Evolutionary conservation across 2,888 invertebrate species (phyloP), one percentile per base, ranked within the genome.

Genomic region (Mesorhabditis belari): DNA sequence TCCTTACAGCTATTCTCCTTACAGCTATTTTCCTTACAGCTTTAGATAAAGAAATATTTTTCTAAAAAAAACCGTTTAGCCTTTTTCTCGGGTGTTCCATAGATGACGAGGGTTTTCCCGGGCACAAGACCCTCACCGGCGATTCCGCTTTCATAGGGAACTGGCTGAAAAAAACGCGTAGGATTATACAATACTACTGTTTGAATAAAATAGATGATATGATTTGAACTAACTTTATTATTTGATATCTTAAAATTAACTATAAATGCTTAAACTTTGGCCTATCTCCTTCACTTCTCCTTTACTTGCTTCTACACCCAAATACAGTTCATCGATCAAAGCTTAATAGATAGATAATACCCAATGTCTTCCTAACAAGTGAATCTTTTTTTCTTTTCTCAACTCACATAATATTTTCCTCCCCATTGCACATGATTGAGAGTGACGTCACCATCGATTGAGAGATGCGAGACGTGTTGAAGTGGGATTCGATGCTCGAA

Each of bases 341-440:
- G n/a, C n/a, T n/a, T n/a, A n/a, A n/a, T n/a, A n/a, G n/a, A n/a
- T n/a, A n/a, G n/a, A n/a, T n/a, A n/a, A n/a, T n/a, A n/a, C n/a
- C n/a, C n/a, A n/a, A n/a, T n/a, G n/a, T n/a, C n/a, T n/a, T n/a
- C n/a, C n/a, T n/a, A n/a, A n/a, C n/a, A n/a, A n/a, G n/a, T n/a
- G n/a, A n/a, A n/a, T n/a, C n/a, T n/a, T n/a, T n/a, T n/a, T n/a
- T n/a, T n/a, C n/a, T n/a, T n/a, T n/a, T n/a, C n/a, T n/a, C 23
- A 56, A 62, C 72, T 63, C 49, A 74, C 74, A 53, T 75, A 75
- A 59, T 75, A 75, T 64, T 73, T 73, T 59, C 75, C 75, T 60
- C 73, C 75, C 75, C 75, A 75, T 57, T 70, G 72, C 51, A 73
- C 73, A 60, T 71, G 73, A 55, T 74, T 70, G 60, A 75, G 66